These are phyloP conservation scores for Eupeodes luniger DNA, from an alignment of 2,888 invertebrate genomes.

Conservation along the genomic window DNA sequence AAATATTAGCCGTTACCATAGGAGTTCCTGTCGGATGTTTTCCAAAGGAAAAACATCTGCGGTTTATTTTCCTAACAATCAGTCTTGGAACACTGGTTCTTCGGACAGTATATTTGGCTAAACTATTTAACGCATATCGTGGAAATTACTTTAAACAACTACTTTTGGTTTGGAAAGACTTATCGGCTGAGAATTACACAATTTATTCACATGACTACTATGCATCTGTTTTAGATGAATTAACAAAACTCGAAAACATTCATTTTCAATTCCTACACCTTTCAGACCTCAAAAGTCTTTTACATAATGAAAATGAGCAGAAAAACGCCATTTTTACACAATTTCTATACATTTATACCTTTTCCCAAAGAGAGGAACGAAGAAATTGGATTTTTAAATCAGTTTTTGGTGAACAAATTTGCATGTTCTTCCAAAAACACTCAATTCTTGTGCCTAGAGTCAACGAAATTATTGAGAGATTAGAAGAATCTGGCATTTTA, in stretches of 20 bases:
- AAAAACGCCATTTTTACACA: neutral
- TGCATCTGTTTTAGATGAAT: neutral
- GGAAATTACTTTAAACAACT: neutral
- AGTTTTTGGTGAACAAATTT: neutral
- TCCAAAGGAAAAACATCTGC: slow-evolving; percentile 6
- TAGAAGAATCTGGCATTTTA: slow-evolving; percentile 7
- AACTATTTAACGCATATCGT: slow-evolving; percentile 29
- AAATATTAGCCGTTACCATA: neutral
- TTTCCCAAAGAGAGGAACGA: neutral
- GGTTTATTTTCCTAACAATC: slow-evolving; percentile 5
- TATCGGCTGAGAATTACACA: neutral
- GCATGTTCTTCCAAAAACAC: neutral
- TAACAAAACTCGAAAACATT: no score
- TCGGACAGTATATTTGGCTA: slow-evolving; percentile 26
- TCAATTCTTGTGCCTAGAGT: neutral
- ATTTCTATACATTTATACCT: neutral
- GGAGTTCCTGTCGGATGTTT: neutral
- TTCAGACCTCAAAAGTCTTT: neutral
- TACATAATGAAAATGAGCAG: neutral
- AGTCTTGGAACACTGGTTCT: slow-evolving; percentile 10
- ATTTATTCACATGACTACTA: neutral
- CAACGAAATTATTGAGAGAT: neutral
- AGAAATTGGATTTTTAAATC: neutral
- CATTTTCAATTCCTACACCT: neutral
- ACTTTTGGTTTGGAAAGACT: neutral